Conservation (phyloP, 2,797 vertebrate species). For the Melanotaenia nigrans region DNA sequence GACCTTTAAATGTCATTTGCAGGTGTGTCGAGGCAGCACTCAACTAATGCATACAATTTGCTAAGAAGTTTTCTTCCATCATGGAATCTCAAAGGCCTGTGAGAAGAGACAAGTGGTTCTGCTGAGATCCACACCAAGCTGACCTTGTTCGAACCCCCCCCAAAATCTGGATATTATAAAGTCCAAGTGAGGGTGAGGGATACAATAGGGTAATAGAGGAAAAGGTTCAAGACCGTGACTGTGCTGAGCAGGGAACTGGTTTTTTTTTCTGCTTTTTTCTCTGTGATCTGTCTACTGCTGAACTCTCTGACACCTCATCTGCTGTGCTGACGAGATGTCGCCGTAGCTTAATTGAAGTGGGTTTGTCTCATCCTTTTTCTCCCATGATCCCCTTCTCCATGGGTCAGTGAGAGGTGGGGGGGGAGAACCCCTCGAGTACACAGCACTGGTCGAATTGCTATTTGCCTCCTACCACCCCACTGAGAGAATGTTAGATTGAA, state of each 20-base stretch:
- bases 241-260: slow-evolving; percentile 74
- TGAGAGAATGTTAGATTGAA: slow-evolving; percentile 83
- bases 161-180: slow-evolving; percentile 54
- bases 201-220: slow-evolving; percentile 42
- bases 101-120: slow-evolving; percentile 31
- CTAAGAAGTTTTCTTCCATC: slow-evolving; percentile 68
- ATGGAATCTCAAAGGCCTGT: slow-evolving; percentile 47
- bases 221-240: slow-evolving; percentile 64
- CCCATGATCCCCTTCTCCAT: slow-evolving; percentile 82
- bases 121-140: slow-evolving; percentile 30
- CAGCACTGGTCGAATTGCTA: slow-evolving; percentile 80
- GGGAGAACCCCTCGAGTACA: slow-evolving; percentile 74
- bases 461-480: slow-evolving; percentile 79
- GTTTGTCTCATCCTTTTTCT: slow-evolving; percentile 83
- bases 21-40: slow-evolving; percentile 64
- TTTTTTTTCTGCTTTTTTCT: slow-evolving; percentile 57
- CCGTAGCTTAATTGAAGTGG: slow-evolving; percentile 85
- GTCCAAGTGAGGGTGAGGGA: slow-evolving; percentile 9
- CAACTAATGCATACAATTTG: slow-evolving; percentile 67
- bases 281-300: slow-evolving; percentile 75
- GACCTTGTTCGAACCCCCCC: slow-evolving; percentile 20
- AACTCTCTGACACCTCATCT: slow-evolving; percentile 86
- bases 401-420: slow-evolving; percentile 81
- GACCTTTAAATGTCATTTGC: slow-evolving; percentile 80
- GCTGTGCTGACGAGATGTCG: slow-evolving; percentile 78